phyloP scores from a whole-genome alignment of 2,888 invertebrate genomes.

The Amiota minor region DNA sequence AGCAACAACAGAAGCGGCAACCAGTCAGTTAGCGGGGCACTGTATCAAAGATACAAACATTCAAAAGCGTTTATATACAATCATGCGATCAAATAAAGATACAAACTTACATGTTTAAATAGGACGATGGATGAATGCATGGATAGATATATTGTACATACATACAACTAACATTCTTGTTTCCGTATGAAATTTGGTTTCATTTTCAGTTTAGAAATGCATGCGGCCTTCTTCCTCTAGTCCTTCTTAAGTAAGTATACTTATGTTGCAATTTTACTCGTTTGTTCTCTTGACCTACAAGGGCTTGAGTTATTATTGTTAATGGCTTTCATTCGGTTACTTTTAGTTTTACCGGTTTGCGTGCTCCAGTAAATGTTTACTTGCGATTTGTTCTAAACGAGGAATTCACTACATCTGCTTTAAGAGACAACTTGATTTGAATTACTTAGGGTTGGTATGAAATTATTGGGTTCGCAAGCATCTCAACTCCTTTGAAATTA shows the following conservation, averaged over 20 bases:
- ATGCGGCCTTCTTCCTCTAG: slow-evolving; percentile 34
- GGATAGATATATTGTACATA: slow-evolving; percentile 35
- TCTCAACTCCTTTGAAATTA: slow-evolving; percentile 6
- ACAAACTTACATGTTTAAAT: too few relatives aligned
- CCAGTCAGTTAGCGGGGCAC: slow-evolving; percentile 20
- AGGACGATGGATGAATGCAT: neutral
- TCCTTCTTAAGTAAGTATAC: too few relatives aligned
- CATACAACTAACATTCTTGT: slow-evolving; percentile 11
- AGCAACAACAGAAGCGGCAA: slow-evolving; percentile 26
- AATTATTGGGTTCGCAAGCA: neutral
- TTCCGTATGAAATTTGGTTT: slow-evolving; percentile 43
- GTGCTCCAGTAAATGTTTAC: slow-evolving; percentile 47
- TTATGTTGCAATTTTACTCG: neutral
- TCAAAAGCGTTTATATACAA: neutral
- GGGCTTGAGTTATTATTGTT: neutral
- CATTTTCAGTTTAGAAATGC: slow-evolving; percentile 54
- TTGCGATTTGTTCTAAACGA: slow-evolving; percentile 49
- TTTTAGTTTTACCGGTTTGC: slow-evolving; percentile 30
- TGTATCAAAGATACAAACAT: slow-evolving; percentile 5
- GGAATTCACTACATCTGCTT: slow-evolving; percentile 31
- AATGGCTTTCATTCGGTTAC: slow-evolving; percentile 41
- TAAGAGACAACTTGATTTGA: slow-evolving; percentile 6
- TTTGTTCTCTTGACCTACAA: slow-evolving; percentile 41
- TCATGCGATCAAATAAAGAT: neutral
- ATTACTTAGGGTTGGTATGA: too few relatives aligned